Evolutionary conservation across 2,113 vertebrate species (phyloP), one percentile per base, ranked within the genome.

Genomic region (Rhea pennata): DNA sequence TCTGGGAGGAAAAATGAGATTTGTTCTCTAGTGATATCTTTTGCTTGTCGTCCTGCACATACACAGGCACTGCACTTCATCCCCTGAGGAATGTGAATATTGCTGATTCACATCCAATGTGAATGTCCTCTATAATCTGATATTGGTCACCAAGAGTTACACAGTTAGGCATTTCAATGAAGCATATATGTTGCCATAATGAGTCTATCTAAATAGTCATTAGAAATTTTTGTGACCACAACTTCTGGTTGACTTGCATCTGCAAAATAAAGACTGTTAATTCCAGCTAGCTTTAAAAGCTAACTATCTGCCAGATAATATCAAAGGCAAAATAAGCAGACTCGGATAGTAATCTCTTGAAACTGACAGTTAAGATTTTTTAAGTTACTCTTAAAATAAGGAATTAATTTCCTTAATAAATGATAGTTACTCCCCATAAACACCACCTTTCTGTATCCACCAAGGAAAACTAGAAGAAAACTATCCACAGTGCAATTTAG

Each of bases 161-260:
- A 64, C 46, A 31, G 8, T 29, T 3, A 50, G 8, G 21, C 86
- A 24, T 62, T 84, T 78, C 53, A 62, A 2, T 53, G 54, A 40
- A 67, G 58, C 0, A 0, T 48, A 5, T 31, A 3, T 10, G 5
- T 33, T 78, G 22, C 56, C 56, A 56, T 71, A 70, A 61, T 62
- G 50, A 76, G 14, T 9, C 21, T 27, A 22, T 64, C 13, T 51
- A 66, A 20, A 26, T 46, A 46, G 80, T 86, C 6, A 65, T 81
- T 69, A 56, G 39, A 48, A 74, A 58, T 53, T 81, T 87, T 62
- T 29, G 59, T 87, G 61, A 65, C 16, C 65, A 65, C 17, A 53
- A 67, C 24, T 64, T 87, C 16, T 10, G 20, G 9, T 50, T 86
- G 50, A 67, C 33, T 56, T 15, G 27, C 29, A 64, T 15, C 15